These are phyloP conservation scores for Acrobasis consociella DNA, from an alignment of 2,888 invertebrate species.

Conservation along the genomic window DNA sequence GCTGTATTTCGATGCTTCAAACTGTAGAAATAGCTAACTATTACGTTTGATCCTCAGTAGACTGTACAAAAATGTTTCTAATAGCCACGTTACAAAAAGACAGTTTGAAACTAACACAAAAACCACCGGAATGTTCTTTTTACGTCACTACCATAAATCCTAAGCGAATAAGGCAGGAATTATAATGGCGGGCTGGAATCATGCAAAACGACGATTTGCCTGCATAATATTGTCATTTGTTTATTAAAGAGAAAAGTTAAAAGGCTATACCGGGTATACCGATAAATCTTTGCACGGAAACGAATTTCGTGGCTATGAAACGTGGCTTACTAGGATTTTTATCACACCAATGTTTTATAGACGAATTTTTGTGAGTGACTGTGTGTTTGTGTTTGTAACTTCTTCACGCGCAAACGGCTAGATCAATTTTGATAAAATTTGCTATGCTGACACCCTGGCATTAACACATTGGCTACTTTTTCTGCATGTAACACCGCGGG, in stretches of 20 bases:
- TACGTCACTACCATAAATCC: constrained; percentile 17
- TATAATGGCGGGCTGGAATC: constrained; percentile 40
- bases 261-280: constrained; percentile 13
- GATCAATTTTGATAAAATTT: no score
- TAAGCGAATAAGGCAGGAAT: constrained; percentile 19
- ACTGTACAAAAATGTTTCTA: neutral
- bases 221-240: constrained; percentile 31
- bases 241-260: constrained; percentile 28
- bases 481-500: no score
- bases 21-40: no score
- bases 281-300: constrained; percentile 17
- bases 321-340: constrained; percentile 2
- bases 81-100: neutral
- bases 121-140: constrained; percentile 15
- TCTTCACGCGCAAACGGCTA: no score
- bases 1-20: no score
- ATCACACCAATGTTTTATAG: no score
- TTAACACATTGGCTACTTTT: no score
- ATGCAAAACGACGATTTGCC: constrained; percentile 45
- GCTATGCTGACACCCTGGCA: no score
- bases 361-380: no score
- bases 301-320: constrained; percentile 5
- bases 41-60: no score
- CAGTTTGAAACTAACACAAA: constrained; percentile 11
- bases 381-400: no score